Evolutionary conservation across 2,888 invertebrate genomes (phyloP).

Genomic region (Melieria crassipennis): DNA sequence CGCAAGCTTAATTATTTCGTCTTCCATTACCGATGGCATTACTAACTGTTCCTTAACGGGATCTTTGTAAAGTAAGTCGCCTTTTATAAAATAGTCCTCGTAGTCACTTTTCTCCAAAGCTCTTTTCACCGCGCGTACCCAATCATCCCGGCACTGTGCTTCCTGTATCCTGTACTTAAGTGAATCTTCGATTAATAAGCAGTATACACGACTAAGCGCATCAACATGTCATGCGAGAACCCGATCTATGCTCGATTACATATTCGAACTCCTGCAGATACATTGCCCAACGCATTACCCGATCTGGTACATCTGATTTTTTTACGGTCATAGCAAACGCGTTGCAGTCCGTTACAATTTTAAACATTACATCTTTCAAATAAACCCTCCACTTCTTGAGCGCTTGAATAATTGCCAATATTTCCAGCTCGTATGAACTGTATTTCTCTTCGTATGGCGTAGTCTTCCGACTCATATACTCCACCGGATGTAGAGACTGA

Average conservation of each 20-base stretch:
- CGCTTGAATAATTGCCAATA: slow-evolving; percentile 54
- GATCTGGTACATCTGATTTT: slow-evolving; percentile 48
- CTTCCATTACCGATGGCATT: background rate
- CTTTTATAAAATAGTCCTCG: slow-evolving; percentile 1
- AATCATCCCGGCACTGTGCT: slow-evolving; percentile 22
- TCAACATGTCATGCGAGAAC: slow-evolving; percentile 38
- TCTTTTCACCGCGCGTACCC: slow-evolving; percentile 33
- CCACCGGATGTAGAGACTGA: slow-evolving; percentile 50
- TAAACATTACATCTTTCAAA: slow-evolving; percentile 50
- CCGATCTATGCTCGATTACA: background rate
- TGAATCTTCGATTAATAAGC: slow-evolving; percentile 18
- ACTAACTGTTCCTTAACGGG: no score
- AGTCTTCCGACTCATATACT: slow-evolving; percentile 54
- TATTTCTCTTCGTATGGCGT: slow-evolving; percentile 50
- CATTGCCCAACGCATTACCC: slow-evolving; percentile 46
- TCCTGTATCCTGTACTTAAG: slow-evolving; percentile 9
- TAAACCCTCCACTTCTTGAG: slow-evolving; percentile 55
- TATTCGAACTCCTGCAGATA: slow-evolving; percentile 42
- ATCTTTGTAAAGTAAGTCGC: no score
- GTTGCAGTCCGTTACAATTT: slow-evolving; percentile 55
- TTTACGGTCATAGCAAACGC: slow-evolving; percentile 53
- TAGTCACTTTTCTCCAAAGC: slow-evolving; percentile 42
- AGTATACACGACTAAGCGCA: slow-evolving; percentile 34
- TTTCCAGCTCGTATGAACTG: slow-evolving; percentile 57
- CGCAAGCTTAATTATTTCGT: slow-evolving; percentile 3